Percentiles rank a stretch among this genome's conserved stretches.
These are phyloP conservation scores for Gallinago media DNA, from an alignment of 2,113 vertebrate genomes.

Conservation along the genomic window DNA sequence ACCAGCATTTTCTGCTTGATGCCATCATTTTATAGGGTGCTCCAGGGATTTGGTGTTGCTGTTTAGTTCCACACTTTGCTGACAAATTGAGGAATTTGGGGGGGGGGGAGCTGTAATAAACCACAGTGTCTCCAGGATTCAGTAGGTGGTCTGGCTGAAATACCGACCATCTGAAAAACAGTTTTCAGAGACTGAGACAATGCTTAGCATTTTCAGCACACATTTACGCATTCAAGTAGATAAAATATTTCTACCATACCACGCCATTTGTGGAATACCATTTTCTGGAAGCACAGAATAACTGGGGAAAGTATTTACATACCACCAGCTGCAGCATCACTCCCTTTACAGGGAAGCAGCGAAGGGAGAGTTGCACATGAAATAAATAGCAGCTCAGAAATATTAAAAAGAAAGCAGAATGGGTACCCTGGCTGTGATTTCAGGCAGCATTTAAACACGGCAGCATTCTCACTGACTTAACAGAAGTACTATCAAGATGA, in stretches of 20 bases:
- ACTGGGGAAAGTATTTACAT: background rate
- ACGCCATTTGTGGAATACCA: rapidly evolving
- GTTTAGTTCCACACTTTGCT: background rate
- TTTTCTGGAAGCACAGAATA: background rate
- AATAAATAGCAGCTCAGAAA: background rate
- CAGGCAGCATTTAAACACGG: background rate
- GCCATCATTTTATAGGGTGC: background rate
- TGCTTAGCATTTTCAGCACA: background rate
- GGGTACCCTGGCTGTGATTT: rapidly evolving
- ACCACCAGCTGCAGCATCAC: background rate
- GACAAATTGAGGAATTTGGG: background rate
- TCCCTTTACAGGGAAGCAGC: rapidly evolving
- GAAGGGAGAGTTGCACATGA: rapidly evolving
- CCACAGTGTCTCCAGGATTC: background rate
- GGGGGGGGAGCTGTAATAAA: rapidly evolving
- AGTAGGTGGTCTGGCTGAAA: rapidly evolving
- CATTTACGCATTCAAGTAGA: no score
- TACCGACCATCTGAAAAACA: rapidly evolving
- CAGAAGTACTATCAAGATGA: rapidly evolving
- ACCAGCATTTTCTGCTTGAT: background rate
- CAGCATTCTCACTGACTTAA: rapidly evolving
- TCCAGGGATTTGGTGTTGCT: background rate
- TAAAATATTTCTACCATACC: background rate
- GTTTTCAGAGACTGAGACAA: rapidly evolving
- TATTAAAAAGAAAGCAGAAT: background rate